Percentiles rank a stretch among this genome's conserved stretches.
These are phyloP conservation scores for Megaustenia siamemsis DNA, from an alignment of 2,888 invertebrate species.

Conservation along the genomic window DNA sequence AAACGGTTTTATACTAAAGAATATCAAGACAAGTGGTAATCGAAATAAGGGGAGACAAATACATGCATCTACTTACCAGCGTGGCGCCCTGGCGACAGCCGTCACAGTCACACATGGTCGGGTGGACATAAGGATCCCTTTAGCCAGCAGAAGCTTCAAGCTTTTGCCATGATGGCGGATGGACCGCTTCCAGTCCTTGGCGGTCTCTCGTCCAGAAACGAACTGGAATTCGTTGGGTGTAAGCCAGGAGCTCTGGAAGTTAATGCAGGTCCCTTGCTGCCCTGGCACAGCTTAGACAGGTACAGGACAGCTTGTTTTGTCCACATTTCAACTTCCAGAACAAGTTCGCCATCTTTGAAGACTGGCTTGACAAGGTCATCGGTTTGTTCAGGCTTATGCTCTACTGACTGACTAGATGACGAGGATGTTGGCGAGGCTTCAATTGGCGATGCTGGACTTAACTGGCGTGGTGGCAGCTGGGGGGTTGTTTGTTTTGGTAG, in stretches of 20 bases:
- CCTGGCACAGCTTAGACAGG: constrained; percentile 79
- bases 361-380: constrained; percentile 64
- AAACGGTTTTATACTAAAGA: too few species aligned
- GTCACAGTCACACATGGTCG: constrained; percentile 79
- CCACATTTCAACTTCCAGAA: constrained; percentile 79
- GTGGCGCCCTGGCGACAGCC: constrained; percentile 67
- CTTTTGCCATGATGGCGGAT: constrained; percentile 81
- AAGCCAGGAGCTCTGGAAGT: constrained; percentile 79
- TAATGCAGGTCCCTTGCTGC: constrained; percentile 80
- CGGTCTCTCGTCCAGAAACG: constrained; percentile 80
- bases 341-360: constrained; percentile 68
- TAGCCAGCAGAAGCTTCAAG: constrained; percentile 80
- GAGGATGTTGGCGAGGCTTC: not conserved
- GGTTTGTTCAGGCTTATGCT: constrained; percentile 45
- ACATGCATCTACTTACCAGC: constrained; percentile 61
- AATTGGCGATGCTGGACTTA: not conserved
- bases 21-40: too few species aligned
- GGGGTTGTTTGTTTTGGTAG: not conserved
- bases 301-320: constrained; percentile 78
- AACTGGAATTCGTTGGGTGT: constrained; percentile 81
- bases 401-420: not conserved
- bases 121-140: constrained; percentile 80
- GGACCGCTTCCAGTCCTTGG: constrained; percentile 81
- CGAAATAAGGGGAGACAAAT: not conserved
- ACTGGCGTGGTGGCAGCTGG: not conserved